These are phyloP conservation scores for Hippocampus barbouri DNA, from an alignment of 2,113 vertebrate species.

Conservation along the genomic window DNA sequence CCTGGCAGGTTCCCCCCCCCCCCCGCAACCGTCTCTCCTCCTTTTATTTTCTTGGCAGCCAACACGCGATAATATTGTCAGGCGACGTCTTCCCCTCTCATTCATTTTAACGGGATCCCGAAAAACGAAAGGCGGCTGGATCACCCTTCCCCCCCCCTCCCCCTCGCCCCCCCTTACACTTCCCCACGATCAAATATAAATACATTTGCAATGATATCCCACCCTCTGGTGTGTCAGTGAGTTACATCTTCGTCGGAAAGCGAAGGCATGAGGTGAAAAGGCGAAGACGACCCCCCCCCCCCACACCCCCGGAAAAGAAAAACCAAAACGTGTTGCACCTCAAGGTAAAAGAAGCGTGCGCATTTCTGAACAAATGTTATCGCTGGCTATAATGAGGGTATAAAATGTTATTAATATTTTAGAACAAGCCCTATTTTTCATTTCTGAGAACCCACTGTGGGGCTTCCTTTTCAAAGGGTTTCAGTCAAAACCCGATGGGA, in stretches of 20 bases:
- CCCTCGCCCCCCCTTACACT: background rate
- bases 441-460: slow-evolving; percentile 76
- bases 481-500: slow-evolving; percentile 77
- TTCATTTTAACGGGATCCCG: slow-evolving; percentile 39
- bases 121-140: slow-evolving; percentile 17
- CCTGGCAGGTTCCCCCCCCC: background rate
- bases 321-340: slow-evolving; percentile 24
- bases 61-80: slow-evolving; percentile 33
- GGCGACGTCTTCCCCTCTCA: slow-evolving; percentile 29
- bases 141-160: slow-evolving; percentile 4
- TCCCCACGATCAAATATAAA: slow-evolving; percentile 57
- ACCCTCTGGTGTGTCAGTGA: slow-evolving; percentile 44
- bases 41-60: slow-evolving; percentile 20
- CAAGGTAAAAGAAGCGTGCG: slow-evolving; percentile 63
- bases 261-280: slow-evolving; percentile 23
- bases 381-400: slow-evolving; percentile 76
- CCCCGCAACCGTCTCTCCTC: no score
- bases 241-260: slow-evolving; percentile 39
- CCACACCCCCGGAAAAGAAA: slow-evolving; percentile 14
- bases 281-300: slow-evolving; percentile 25
- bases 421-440: slow-evolving; percentile 79
- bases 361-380: slow-evolving; percentile 77
- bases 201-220: slow-evolving; percentile 53
- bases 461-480: slow-evolving; percentile 77
- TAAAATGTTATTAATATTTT: slow-evolving; percentile 82